Conservation (phyloP, 1,140 invertebrate species). For the Pinna nobilis region DNA sequence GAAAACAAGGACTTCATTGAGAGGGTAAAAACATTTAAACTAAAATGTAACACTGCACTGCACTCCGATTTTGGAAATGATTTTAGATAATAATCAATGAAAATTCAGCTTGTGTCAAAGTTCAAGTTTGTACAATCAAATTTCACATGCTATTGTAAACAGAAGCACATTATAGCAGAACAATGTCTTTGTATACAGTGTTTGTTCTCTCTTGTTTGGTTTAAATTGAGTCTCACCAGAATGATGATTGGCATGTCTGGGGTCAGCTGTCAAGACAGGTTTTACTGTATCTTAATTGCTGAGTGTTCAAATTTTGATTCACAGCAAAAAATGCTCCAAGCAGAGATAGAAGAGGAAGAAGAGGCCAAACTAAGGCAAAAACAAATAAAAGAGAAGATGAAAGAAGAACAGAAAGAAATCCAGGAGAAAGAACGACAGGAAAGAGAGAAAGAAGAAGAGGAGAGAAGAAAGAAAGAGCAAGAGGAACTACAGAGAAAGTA, state of each 20-base stretch:
- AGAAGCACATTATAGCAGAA: no score
- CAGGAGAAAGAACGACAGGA: constrained; percentile 47
- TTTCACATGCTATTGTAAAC: no score
- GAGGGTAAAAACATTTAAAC: constrained; percentile 35
- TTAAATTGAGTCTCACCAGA: no score
- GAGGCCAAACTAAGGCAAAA: constrained; percentile 37
- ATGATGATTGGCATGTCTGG: not conserved
- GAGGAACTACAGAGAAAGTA: constrained; percentile 61
- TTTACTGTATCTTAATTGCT: not conserved
- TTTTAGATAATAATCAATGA: no score
- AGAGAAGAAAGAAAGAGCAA: constrained; percentile 53
- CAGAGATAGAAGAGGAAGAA: constrained; percentile 45
- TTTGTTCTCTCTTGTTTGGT: no score
- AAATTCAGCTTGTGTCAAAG: no score
- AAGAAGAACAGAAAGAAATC: constrained; percentile 40
- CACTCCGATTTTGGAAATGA: no score
- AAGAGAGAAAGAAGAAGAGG: constrained; percentile 50
- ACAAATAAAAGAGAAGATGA: constrained; percentile 38
- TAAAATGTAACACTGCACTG: not conserved
- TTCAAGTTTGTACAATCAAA: no score
- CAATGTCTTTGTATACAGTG: no score
- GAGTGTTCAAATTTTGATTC: not conserved
- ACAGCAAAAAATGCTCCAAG: constrained; percentile 51
- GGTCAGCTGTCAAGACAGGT: not conserved
- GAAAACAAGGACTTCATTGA: constrained; percentile 51